Base-by-base conservation (phyloP, 2,797 vertebrate species). In the Geotrypetes seraphini region DNA sequence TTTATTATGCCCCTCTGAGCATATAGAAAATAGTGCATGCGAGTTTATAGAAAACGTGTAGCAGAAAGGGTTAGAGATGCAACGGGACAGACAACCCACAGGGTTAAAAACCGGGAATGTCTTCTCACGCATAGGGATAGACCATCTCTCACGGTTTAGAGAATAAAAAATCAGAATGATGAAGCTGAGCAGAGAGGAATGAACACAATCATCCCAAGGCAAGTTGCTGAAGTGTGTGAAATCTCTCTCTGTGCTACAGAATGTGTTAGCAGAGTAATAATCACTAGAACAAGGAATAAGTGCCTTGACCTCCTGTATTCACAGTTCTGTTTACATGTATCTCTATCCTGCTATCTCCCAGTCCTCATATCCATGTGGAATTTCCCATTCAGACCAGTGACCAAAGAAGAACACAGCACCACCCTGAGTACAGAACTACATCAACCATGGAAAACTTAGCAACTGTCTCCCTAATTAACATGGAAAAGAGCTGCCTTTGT, bases 321-420 rank as follows among this genome's bases (percentile, higher is more conserved):
- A 26, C 18, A 26, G 16, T 12, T 4, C 16, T n/a, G 3, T 13
- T 26, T 27, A 15, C n/a, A 24, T 9, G 19, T 10, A 1, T 7
- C 9, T 10, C 7, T 16, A 8, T 5, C 12, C 12, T 1, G 0
- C 16, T 6, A 11, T 5, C 5, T 10, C 12, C 10, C 0, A 0
- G 12, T 9, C 12, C 14, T 21, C n/a, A 5, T 1, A 1, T 14
- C 17, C 13, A 3, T 8, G 24, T 22, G 16, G 17, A 46, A 15
- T 29, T 17, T 9, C 15, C n/a, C 19, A 12, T 10, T 19, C 32
- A 48, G 23, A 3, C 7, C 24, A 19, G 12, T 10, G 19, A 14
- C 0, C 7, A 3, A 8, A 12, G 13, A 23, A 8, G 12, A 8
- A 3, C 22, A 7, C 12, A 3, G 12, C 5, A 24, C 23, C 8